Evolutionary conservation across 2,113 vertebrate species (phyloP), one percentile per base, ranked within the genome.

Genomic region (Cololabis saira): DNA sequence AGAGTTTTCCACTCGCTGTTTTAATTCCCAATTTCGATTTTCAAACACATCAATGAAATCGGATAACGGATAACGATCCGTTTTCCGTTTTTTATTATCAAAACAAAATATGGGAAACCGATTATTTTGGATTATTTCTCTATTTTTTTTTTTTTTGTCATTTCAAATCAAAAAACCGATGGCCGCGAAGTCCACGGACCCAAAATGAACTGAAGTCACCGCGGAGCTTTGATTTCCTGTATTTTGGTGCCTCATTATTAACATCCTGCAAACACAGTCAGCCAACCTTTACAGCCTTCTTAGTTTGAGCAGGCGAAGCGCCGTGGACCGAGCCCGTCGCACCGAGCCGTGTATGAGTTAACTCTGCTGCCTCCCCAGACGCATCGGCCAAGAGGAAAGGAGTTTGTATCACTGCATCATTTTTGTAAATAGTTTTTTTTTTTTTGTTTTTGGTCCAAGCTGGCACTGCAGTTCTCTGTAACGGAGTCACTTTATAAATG

Each of bases 341-440:
- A 27, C 24, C 5, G 24, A 27, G n/a, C n/a, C 24, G 24, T 27
- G n/a, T 5, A 27, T 27, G 5, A 27, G 3, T 27, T 24, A 0
- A 12, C 43, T 33, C 52, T 18, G 52, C 24, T 22, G 15, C 56
- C 18, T 15, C 49, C 19, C 13, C 19, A 16, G 40, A 22, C 5
- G 2, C 45, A 47, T 18, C 15, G n/a, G 18, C 15, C 7, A 17
- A 9, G 17, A 41, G 3, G 52, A 40, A 45, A 33, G 37, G 56
- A 30, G 48, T 48, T 59, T 14, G 50, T 16, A 14, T 51, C 60
- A 41, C 54, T 80, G 74, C 62, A 57, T 74, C 57, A 24, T 67
- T 40, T n/a, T 16, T 86, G 81, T 82, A 76, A 63, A 80, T 81
- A 73, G 61, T 83, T 90, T 88, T 76, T 84, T 27, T 27, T 27